Percentiles rank a stretch among this genome's conserved stretches.
These are phyloP conservation scores for Dioctria rufipes DNA, from an alignment of 2,888 invertebrate genomes.

Conservation along the genomic window DNA sequence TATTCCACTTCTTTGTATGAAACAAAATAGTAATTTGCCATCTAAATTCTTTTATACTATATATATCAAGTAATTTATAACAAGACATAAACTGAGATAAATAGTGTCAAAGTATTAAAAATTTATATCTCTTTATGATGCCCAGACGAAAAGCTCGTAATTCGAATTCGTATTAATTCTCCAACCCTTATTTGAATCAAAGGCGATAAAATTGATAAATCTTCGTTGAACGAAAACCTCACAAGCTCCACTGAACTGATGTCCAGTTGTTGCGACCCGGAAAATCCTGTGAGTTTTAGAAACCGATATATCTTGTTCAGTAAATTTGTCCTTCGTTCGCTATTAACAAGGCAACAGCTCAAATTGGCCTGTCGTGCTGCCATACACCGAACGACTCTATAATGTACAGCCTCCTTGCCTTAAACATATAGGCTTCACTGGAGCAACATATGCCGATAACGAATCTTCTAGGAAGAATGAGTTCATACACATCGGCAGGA, in stretches of 20 bases:
- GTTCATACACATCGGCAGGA: constrained; percentile 50
- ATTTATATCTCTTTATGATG: too few species aligned
- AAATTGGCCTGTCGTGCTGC: constrained; percentile 54
- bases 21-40: too few species aligned
- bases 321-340: constrained; percentile 53
- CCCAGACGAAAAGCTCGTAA: neutral
- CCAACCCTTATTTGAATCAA: constrained; percentile 30
- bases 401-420: constrained; percentile 7
- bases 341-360: constrained; percentile 53
- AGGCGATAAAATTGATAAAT: constrained; percentile 51
- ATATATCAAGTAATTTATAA: too few species aligned
- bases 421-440: constrained; percentile 25
- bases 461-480: constrained; percentile 36
- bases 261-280: constrained; percentile 46
- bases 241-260: constrained; percentile 43
- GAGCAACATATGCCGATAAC: constrained; percentile 50
- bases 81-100: too few species aligned
- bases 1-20: too few species aligned
- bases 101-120: too few species aligned
- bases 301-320: constrained; percentile 53
- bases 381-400: constrained; percentile 29
- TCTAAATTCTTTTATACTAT: too few species aligned
- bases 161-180: neutral
- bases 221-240: constrained; percentile 24
- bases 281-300: constrained; percentile 47